Conservation (phyloP, 2,888 invertebrate species). For the Gymnosoma rotundatum region DNA sequence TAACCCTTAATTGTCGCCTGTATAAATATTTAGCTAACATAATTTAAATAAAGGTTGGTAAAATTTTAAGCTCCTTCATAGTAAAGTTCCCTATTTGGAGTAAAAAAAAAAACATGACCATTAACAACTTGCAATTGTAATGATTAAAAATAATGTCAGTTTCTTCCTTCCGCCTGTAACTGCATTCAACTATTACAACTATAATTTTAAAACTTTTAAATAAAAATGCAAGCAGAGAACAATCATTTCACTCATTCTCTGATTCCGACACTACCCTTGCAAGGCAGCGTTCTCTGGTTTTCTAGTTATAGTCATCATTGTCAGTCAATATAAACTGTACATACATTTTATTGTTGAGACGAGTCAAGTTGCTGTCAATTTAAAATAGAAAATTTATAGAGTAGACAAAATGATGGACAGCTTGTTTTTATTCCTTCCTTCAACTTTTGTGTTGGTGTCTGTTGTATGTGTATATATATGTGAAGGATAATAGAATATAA, state of each 20-base stretch:
- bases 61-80: too few relatives aligned
- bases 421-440: constrained; percentile 71
- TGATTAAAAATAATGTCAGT: constrained; percentile 65
- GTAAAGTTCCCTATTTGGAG: not conserved
- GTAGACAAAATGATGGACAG: constrained; percentile 82
- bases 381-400: constrained; percentile 81
- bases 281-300: constrained; percentile 15
- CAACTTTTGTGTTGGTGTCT: constrained; percentile 36
- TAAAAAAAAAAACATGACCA: constrained; percentile 10
- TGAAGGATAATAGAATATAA: not conserved
- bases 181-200: constrained; percentile 33
- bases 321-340: constrained; percentile 66
- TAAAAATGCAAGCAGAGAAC: not conserved
- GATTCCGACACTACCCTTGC: not conserved
- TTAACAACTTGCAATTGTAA: constrained; percentile 55
- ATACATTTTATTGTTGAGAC: constrained; percentile 71
- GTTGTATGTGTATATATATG: constrained; percentile 9
- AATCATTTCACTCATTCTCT: constrained; percentile 30
- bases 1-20: too few relatives aligned
- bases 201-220: constrained; percentile 34
- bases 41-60: too few relatives aligned
- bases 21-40: too few relatives aligned
- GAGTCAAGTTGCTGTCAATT: constrained; percentile 80
- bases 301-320: constrained; percentile 63
- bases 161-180: constrained; percentile 44